Evolutionary conservation across 1,140 invertebrate species (phyloP), one percentile per base, ranked within the genome.

Genomic region (Drosophila burlai): DNA sequence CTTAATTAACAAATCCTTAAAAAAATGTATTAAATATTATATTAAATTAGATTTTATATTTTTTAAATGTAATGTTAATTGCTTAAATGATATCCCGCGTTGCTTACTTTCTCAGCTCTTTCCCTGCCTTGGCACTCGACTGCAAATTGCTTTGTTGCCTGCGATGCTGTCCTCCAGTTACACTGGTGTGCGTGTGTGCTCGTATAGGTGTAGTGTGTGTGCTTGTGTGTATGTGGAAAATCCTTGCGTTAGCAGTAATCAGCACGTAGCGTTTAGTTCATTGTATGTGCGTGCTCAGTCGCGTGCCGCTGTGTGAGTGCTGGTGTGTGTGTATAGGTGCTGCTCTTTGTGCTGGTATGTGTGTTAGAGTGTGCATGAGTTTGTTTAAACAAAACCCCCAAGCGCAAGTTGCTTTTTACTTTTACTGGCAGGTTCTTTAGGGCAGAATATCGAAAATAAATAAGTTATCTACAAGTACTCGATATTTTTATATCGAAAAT

Each of bases 171-270:
- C 71, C 71, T 73, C 47, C 45, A 54, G 47, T 15, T 76, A 55
- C 73, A 75, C 59, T 38, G 13, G 36, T 46, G 42, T 63, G 42
- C 11, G 58, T 36, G 16, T 34, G 40, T n/a, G 46, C 3, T 18
- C 8, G 38, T n/a, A 42, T 45, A 21, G 13, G 11, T 26, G 2
- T 18, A 2, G 31, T 42, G 38, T n/a, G 15, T 49, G 45, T n/a
- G 31, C n/a, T n/a, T 31, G 38, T 26, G 8, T 29, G 18, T 52
- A 46, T 63, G 47, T 46, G 52, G 49, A 57, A 89, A 89, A 89
- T 89, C 84, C 84, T 89, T 89, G 81, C 84, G 81, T 89, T 89
- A 89, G 81, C 84, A 89, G 84, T 89, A 89, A 89, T 89, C 85
- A 89, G 84, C 84, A 89, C 84, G 84, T 89, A 89, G 81, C 74